A percentile compares a stretch with the other conserved stretches of the same genome.
These are phyloP conservation scores for Drosophila novamexicana DNA, from an alignment of 1,140 invertebrate species.

Conservation along the genomic window DNA sequence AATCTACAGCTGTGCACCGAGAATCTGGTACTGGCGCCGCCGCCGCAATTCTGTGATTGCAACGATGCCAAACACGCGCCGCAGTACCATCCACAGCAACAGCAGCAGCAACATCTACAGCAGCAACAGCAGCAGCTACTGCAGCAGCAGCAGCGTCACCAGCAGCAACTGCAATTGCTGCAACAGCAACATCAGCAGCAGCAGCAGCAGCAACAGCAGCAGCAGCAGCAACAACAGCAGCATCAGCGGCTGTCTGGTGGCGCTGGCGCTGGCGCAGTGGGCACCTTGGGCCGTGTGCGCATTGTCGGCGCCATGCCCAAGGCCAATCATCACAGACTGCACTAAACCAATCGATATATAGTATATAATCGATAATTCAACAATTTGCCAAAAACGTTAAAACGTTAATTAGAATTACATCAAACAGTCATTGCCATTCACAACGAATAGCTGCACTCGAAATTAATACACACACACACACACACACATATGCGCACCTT, in stretches of 20 bases:
- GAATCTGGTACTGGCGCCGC: slow-evolving; percentile 90
- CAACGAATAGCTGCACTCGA: slow-evolving; percentile 65
- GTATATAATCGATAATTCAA: slow-evolving; percentile 28
- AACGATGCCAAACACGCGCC: slow-evolving; percentile 81
- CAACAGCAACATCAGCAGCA: slow-evolving; percentile 64
- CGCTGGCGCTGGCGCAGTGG: slow-evolving; percentile 79
- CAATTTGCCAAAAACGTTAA: slow-evolving; percentile 79
- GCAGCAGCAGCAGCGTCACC: slow-evolving; percentile 56
- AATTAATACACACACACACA: slow-evolving; percentile 1
- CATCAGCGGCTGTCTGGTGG: slow-evolving; percentile 81
- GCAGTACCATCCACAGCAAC: slow-evolving; percentile 50
- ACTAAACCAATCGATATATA: slow-evolving; percentile 52
- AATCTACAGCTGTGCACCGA: slow-evolving; percentile 84
- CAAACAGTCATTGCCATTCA: slow-evolving; percentile 80
- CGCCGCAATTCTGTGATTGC: slow-evolving; percentile 88
- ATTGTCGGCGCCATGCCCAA: slow-evolving; percentile 93
- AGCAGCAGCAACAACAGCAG: slow-evolving; percentile 73
- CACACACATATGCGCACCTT: slow-evolving; percentile 19
- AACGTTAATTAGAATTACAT: slow-evolving; percentile 43
- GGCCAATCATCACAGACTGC: slow-evolving; percentile 79
- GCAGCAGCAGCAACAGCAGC: slow-evolving; percentile 64
- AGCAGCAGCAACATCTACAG: not conserved
- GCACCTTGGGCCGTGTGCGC: slow-evolving; percentile 88
- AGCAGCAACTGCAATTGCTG: slow-evolving; percentile 64
- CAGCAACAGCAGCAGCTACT: slow-evolving; percentile 56